Evolutionary conservation across 2,113 vertebrate species (phyloP).

Genomic region (Melanocharis versteri): DNA sequence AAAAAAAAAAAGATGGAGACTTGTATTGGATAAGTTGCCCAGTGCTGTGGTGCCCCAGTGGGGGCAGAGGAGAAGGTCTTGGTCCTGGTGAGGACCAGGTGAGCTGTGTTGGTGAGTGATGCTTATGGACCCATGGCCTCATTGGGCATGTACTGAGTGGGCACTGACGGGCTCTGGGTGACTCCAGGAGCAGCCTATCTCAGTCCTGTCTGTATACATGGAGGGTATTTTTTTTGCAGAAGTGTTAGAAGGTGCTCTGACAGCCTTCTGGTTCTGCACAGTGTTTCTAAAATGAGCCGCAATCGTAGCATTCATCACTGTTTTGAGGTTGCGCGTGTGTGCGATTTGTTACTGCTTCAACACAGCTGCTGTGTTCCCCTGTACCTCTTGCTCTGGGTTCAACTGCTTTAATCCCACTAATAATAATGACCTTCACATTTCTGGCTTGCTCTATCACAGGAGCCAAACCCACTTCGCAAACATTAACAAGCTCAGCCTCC

Average conservation of each 20-base stretch:
- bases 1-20: not conserved
- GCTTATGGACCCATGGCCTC: rapidly evolving
- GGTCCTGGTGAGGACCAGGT: not conserved
- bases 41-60: rapidly evolving
- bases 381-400: not conserved
- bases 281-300: not conserved
- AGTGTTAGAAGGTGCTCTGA: not conserved
- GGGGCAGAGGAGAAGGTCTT: not conserved
- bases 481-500: not conserved
- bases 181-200: not conserved
- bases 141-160: not conserved
- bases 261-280: not conserved
- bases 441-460: slow-evolving; percentile 11
- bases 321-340: rapidly evolving
- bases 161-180: not conserved
- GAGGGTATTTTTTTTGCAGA: not conserved
- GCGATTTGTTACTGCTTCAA: not conserved
- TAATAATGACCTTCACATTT: slow-evolving; percentile 59
- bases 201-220: not conserved
- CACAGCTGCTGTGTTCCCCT: not conserved
- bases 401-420: slow-evolving; percentile 26
- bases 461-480: slow-evolving; percentile 57
- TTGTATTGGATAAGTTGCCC: not conserved
- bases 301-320: rapidly evolving
- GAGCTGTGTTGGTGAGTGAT: not conserved